These are phyloP conservation scores for Teleogryllus occipitalis DNA, from an alignment of 1,140 invertebrate genomes.

Conservation along the genomic window DNA sequence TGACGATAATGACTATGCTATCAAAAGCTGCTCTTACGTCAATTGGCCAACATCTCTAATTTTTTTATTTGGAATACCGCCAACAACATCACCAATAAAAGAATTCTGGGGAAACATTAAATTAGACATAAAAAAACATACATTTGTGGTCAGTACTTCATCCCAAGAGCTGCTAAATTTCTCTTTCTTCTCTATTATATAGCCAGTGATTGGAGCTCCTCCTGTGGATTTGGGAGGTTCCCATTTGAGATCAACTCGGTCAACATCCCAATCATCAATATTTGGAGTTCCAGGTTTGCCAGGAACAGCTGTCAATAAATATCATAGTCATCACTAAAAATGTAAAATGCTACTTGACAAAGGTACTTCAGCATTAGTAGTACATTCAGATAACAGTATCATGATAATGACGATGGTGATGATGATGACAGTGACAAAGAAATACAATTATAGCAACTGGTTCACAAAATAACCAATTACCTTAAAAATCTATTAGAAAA, in stretches of 20 bases:
- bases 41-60: too few relatives aligned
- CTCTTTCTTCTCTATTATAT: slow-evolving; percentile 95
- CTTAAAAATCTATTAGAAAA: too few relatives aligned
- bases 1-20: too few relatives aligned
- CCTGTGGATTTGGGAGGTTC: slow-evolving; percentile 79
- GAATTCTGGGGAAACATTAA: background rate
- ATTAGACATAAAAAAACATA: slow-evolving; percentile 34
- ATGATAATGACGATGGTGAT: background rate
- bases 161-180: slow-evolving; percentile 83
- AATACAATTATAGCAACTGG: background rate
- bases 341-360: background rate
- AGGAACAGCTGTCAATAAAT: slow-evolving; percentile 54
- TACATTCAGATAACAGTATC: background rate
- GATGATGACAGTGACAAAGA: background rate
- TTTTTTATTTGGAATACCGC: too few relatives aligned
- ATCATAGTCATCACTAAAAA: background rate
- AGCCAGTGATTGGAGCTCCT: slow-evolving; percentile 90
- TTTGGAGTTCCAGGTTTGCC: slow-evolving; percentile 82
- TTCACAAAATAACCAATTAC: background rate
- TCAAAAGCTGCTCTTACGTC: too few relatives aligned
- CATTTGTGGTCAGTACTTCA: slow-evolving; percentile 70
- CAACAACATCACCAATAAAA: too few relatives aligned
- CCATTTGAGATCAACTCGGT: slow-evolving; percentile 91
- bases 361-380: background rate
- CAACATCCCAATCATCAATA: slow-evolving; percentile 87